Evolutionary conservation across 2,888 invertebrate species (phyloP).

Genomic region (Leistus spinibarbis): DNA sequence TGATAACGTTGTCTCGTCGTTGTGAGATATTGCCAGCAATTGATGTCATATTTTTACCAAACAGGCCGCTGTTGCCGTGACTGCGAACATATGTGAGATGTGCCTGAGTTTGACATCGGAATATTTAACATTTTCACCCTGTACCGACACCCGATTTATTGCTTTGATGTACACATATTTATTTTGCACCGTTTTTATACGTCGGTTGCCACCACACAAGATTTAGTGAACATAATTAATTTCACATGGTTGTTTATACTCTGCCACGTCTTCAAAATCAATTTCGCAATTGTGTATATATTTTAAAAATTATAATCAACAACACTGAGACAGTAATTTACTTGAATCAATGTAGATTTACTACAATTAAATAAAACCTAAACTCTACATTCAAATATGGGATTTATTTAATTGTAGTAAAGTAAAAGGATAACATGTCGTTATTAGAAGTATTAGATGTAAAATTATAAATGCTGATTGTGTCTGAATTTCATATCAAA

Average conservation of each 20-base stretch:
- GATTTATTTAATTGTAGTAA: too few species aligned
- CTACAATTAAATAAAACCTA: too few species aligned
- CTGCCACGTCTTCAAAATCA: too few species aligned
- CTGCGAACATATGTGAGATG: constrained; percentile 31
- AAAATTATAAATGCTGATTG: too few species aligned
- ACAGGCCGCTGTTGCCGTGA: background rate
- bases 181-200: background rate
- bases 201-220: background rate
- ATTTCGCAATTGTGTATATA: too few species aligned
- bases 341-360: too few species aligned
- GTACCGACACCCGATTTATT: background rate
- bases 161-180: background rate
- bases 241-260: background rate
- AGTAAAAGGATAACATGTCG: too few species aligned
- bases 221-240: background rate
- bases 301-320: too few species aligned
- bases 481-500: too few species aligned
- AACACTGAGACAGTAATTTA: too few species aligned
- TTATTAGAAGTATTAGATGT: too few species aligned
- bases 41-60: constrained; percentile 33
- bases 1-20: constrained; percentile 25
- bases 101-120: constrained; percentile 24
- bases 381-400: too few species aligned
- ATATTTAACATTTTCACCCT: constrained; percentile 17
- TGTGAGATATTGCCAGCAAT: constrained; percentile 28